phyloP scores from a whole-genome alignment of 2,888 invertebrate genomes.

The Brachyptera risi region DNA sequence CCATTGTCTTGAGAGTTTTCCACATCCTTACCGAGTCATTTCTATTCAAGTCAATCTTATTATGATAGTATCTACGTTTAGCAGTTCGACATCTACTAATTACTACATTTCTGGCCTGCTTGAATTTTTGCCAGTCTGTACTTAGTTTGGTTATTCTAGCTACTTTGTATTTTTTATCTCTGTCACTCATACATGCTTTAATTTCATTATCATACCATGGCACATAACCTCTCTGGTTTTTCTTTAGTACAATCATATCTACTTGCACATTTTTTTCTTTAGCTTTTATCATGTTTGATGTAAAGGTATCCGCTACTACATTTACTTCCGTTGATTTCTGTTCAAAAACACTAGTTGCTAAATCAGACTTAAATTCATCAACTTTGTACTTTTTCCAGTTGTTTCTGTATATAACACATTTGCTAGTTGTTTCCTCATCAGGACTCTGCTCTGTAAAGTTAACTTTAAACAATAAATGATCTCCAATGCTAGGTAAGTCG shows the following conservation, averaged over 20 bases:
- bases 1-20: slow-evolving; percentile 1
- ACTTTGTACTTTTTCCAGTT: background rate
- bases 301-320: background rate
- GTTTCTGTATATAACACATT: background rate
- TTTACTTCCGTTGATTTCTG: background rate
- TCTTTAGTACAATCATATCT: background rate
- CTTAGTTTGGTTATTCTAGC: background rate
- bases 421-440: background rate
- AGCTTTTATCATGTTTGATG: background rate
- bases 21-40: background rate
- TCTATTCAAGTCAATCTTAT: background rate
- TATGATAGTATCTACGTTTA: no score
- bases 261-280: background rate
- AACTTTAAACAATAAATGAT: background rate
- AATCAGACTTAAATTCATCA: background rate
- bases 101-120: background rate
- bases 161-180: background rate
- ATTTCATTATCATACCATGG: background rate
- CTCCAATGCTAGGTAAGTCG: background rate
- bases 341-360: background rate
- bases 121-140: slow-evolving; percentile 1
- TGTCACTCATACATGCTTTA: background rate
- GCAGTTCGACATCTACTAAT: no score
- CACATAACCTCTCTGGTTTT: background rate
- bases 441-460: background rate